Evolutionary conservation across 2,113 vertebrate genomes (phyloP).

Genomic region (Chunga burmeisteri): DNA sequence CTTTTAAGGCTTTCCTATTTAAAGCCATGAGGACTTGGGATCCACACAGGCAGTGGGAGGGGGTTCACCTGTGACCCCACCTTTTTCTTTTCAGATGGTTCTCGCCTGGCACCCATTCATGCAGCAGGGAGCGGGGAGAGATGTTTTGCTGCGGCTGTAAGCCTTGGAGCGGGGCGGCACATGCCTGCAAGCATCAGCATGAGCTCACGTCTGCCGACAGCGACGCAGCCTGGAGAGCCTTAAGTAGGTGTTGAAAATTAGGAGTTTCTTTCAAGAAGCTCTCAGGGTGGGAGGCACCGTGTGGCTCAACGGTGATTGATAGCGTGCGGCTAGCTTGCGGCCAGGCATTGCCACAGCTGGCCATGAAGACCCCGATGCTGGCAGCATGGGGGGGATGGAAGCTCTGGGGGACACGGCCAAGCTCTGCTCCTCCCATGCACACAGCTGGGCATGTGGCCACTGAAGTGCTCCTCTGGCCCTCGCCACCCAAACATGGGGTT

Average conservation of each 20-base stretch:
- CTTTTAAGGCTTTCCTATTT: not conserved
- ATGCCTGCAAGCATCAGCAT: constrained; percentile 31
- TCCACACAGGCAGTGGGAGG: accelerated
- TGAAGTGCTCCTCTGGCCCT: not conserved
- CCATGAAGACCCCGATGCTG: accelerated
- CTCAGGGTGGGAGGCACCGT: not conserved
- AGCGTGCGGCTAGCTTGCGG: accelerated
- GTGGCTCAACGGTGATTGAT: not conserved
- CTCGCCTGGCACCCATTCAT: accelerated
- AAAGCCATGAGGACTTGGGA: not conserved
- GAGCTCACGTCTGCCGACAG: constrained; percentile 70
- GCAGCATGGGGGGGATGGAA: accelerated
- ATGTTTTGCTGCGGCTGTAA: constrained; percentile 18
- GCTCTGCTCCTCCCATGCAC: not conserved
- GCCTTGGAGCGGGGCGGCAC: constrained; percentile 5
- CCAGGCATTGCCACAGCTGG: accelerated
- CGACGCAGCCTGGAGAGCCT: constrained; percentile 41
- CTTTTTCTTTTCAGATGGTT: not conserved
- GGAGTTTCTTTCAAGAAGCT: constrained; percentile 57
- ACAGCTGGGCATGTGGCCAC: not conserved
- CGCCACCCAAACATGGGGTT: accelerated
- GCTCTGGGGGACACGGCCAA: not conserved
- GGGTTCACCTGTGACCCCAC: not conserved
- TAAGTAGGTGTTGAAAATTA: constrained; percentile 75
- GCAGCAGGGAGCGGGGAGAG: not conserved